These are phyloP conservation scores for Cinclus cinclus DNA, from an alignment of 2,113 vertebrate genomes.

Conservation along the genomic window DNA sequence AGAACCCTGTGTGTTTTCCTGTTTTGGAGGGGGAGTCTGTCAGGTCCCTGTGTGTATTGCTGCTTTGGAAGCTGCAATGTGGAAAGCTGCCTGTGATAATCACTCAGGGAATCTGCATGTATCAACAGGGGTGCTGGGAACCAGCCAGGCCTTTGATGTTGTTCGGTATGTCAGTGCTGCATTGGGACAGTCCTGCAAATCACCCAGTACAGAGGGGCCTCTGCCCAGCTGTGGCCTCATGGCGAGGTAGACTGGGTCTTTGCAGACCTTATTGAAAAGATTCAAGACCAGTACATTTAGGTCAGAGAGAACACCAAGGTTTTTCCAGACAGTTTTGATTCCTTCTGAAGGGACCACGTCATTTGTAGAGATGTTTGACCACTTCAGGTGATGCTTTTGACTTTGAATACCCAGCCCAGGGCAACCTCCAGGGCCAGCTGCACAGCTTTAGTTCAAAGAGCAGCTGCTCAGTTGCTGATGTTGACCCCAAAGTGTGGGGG, in stretches of 20 bases:
- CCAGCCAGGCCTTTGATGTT: background rate
- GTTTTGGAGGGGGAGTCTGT: background rate
- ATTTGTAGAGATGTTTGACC: background rate
- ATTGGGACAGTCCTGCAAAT: background rate
- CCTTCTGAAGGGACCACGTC: accelerated
- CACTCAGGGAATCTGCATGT: background rate
- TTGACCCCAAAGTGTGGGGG: background rate
- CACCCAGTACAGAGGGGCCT: background rate
- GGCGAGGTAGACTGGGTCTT: accelerated
- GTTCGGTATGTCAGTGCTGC: background rate
- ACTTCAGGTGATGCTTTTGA: background rate
- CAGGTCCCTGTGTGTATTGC: background rate
- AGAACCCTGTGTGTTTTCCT: background rate
- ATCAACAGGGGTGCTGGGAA: background rate
- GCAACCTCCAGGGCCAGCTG: background rate
- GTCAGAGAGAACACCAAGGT: background rate
- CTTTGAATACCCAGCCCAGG: background rate
- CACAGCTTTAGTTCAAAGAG: background rate
- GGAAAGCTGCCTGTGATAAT: background rate
- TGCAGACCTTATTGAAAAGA: background rate
- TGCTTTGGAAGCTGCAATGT: background rate
- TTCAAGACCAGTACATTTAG: background rate
- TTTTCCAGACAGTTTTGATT: background rate
- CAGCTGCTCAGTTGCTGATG: background rate
- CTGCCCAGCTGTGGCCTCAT: background rate